Base-by-base conservation (phyloP, 1,140 invertebrate species). In the Drosophila setifemur region DNA sequence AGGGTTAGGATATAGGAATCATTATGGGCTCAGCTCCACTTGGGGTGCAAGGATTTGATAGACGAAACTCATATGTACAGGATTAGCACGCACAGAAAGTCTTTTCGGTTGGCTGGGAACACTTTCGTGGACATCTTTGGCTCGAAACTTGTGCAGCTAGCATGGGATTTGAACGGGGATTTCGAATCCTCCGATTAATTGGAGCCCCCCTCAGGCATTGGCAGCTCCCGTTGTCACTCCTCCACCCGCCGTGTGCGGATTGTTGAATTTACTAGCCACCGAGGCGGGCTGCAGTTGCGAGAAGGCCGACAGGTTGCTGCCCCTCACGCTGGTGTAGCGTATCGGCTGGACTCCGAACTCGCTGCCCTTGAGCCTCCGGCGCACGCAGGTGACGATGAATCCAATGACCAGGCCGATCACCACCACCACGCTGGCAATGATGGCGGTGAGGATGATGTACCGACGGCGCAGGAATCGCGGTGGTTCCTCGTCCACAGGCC, bases 301-400 rank as follows among this genome's bases (percentile, higher is more conserved):
- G 42, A 85, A 75, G 16, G 83, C 78, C 0, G 89, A 90, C 31
- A 90, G 43, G 50, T 89, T 90, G 58, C 89, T 90, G 44, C 87
- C 81, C 7, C 89, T 53, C 0, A 90, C 89, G 21, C 88, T 89
- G 31, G 89, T 90, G 25, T 90, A 90, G 9, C 89, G 64, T 28
- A 90, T 90, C 23, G 89, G 89, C 33, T 89, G 85, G 4, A 90
- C 74, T 5, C 88, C 88, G 4, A 69, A 89, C n/a, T 88, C 83
- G 25, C 72, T 85, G 33, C 88, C 81, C 70, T 90, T 90, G 11
- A 90, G 66, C 0, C 88, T 68, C 4, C 88, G 69, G 0, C 88
- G 83, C 33, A 89, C 71, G 9, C 73, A 89, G 16, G 74, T 86
- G 6, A 90, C 85, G 12, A 73, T 60, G 49, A 90, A 83, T 6